phyloP scores from a whole-genome alignment of 2,797 vertebrate species.

The Muscicapa comitata region DNA sequence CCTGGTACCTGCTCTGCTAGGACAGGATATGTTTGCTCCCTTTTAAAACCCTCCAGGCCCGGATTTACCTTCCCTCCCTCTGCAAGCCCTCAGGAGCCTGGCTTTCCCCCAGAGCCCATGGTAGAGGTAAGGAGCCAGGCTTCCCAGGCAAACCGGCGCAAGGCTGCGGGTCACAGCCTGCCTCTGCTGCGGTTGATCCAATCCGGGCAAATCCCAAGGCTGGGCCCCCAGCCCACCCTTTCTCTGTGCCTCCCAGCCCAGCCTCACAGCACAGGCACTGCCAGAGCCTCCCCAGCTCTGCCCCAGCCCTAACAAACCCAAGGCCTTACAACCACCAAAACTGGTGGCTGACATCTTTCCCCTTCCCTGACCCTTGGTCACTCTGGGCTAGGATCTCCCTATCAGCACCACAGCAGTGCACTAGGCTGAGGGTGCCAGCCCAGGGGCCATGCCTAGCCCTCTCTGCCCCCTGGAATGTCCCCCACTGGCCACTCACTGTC shows the following conservation, averaged over 20 bases:
- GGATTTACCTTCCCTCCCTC: background rate
- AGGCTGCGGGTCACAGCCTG: background rate
- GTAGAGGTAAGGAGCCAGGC: background rate
- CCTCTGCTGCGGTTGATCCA: background rate
- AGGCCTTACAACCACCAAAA: background rate
- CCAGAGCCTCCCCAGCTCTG: background rate
- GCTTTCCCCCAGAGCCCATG: background rate
- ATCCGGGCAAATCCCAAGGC: background rate
- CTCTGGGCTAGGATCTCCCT: background rate
- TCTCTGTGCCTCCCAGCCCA: accelerated
- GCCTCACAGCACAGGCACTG: background rate
- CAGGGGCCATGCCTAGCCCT: background rate
- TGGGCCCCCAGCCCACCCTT: background rate
- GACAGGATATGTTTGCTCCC: background rate
- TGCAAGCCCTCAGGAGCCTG: background rate
- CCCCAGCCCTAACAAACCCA: background rate
- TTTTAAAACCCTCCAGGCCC: background rate
- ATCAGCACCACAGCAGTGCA: background rate
- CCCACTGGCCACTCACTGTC: slow-evolving; percentile 36
- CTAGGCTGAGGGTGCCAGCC: background rate
- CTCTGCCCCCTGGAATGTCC: accelerated
- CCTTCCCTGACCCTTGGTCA: accelerated
- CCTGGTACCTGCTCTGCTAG: background rate
- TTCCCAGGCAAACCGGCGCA: background rate
- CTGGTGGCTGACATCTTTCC: background rate